Percentiles rank a stretch among this genome's conserved stretches.
phyloP scores from a whole-genome alignment of 37 sponge, comb jelly and placozoan genomes.

The Amphimedon queenslandica region DNA sequence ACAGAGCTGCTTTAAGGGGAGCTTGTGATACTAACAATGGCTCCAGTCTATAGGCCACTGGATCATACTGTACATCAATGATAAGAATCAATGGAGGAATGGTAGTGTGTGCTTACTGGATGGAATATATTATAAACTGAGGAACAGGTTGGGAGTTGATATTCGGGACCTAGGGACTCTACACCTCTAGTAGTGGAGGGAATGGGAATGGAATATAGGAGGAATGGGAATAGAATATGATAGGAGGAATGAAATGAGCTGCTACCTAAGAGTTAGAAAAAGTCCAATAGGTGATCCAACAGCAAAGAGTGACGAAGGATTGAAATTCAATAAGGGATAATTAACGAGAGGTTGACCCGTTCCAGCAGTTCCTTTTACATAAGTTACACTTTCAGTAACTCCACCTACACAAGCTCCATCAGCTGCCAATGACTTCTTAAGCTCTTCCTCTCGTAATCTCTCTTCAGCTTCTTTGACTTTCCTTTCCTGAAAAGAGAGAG shows the following conservation, averaged over 20 bases:
- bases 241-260: too few relatives aligned
- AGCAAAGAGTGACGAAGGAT: constrained; percentile 66
- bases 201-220: too few relatives aligned
- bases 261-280: constrained; percentile 88
- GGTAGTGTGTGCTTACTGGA: constrained; percentile 96
- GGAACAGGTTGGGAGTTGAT: constrained; percentile 82
- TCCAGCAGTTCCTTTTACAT: constrained; percentile 61
- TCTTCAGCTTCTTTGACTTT: constrained; percentile 9
- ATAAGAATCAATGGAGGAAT: too few relatives aligned
- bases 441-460: constrained; percentile 10
- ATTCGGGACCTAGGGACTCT: constrained; percentile 73
- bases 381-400: constrained; percentile 40
- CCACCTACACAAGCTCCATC: neutral
- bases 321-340: constrained; percentile 70
- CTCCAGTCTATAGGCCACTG: constrained; percentile 94
- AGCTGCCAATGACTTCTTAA: constrained; percentile 14
- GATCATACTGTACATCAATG: constrained; percentile 77
- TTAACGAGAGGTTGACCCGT: constrained; percentile 79
- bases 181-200: constrained; percentile 60
- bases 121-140: constrained; percentile 91
- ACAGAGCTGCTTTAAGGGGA: constrained; percentile 60
- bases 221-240: too few relatives aligned
- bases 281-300: constrained; percentile 94
- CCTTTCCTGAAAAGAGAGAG: neutral
- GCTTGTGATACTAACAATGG: constrained; percentile 65